Evolutionary conservation across 2,888 invertebrate species (phyloP).

Genomic region (Troilus luridus): DNA sequence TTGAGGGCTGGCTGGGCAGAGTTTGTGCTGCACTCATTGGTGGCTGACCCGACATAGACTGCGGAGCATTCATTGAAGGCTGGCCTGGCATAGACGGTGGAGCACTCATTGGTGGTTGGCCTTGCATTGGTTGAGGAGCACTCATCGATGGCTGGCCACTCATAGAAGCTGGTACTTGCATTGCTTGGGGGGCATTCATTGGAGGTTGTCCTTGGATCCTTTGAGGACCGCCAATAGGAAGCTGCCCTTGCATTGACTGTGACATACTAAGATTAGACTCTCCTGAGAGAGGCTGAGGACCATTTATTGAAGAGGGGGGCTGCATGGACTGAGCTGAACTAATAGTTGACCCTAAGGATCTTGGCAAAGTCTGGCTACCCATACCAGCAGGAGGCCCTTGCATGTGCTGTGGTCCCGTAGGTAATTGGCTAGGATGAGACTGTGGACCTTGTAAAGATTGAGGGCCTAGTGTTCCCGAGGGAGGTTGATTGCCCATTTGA

Average conservation of each 20-base stretch:
- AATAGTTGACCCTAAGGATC: constrained; percentile 58
- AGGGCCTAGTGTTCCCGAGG: constrained; percentile 66
- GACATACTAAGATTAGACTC: constrained; percentile 45
- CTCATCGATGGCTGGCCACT: constrained; percentile 45
- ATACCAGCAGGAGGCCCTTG: not conserved
- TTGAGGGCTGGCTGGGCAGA: not conserved
- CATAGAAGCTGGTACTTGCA: constrained; percentile 62
- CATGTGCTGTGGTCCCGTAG: constrained; percentile 32
- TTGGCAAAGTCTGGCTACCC: constrained; percentile 61
- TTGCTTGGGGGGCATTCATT: constrained; percentile 38
- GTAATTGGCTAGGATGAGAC: constrained; percentile 28
- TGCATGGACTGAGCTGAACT: constrained; percentile 34
- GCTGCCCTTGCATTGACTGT: constrained; percentile 43
- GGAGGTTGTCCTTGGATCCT: constrained; percentile 5
- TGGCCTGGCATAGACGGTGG: constrained; percentile 59
- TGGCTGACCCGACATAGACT: constrained; percentile 38
- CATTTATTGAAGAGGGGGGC: constrained; percentile 48
- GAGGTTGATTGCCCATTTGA: constrained; percentile 67
- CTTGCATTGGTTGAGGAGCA: not conserved
- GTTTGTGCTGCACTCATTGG: constrained; percentile 28
- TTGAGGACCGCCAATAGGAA: constrained; percentile 46
- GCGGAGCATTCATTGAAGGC: constrained; percentile 60
- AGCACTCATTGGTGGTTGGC: not conserved
- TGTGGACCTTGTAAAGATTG: constrained; percentile 65
- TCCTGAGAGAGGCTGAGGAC: constrained; percentile 43